Evolutionary conservation across 1,140 invertebrate species (phyloP), one percentile per base, ranked within the genome.

Genomic region (Calephelis nemesis): DNA sequence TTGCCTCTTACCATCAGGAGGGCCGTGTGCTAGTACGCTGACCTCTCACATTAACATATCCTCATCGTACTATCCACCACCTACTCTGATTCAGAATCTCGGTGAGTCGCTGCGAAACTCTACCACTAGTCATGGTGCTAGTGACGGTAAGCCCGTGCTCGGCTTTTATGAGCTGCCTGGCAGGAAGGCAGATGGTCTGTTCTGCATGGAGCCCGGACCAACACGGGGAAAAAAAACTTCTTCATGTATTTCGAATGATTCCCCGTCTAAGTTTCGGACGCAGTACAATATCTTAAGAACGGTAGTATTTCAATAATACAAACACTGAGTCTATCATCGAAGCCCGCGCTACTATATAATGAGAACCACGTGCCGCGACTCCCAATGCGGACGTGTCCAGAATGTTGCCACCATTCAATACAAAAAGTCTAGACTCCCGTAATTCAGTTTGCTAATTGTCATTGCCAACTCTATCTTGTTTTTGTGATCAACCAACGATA

Each of bases 401-500:
- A 60, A 60, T 60, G 39, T 39, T 60, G 30, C 30, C 54, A 60
- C 7, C 42, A 45, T 45, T 45, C 4, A 9, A 11, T 0, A 12
- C 11, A 60, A 60, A 60, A 60, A 60, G 54, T 60, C 54, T 60
- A 60, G 54, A 60, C 54, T 39, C 54, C 19, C 54, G 30, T 60
- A 40, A 60, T 60, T 60, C 19, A 60, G 19, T 60, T 60, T 60
- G 54, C 30, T 7, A 40, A 60, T 60, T 40, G 39, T 60, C 40
- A 19, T 40, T 60, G 54, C 11, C 54, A 60, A n/a, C 30, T 39
- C 54, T 60, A 40, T 40, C 39, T 60, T 60, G 54, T 60, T 60
- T 60, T 60, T 60, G 30, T 6, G n/a, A 40, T 10, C 7, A 60
- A n/a, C 54, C 54, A 60, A n/a, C 19, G 52, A 45, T 45, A 45